phyloP scores from a whole-genome alignment of 1,140 invertebrate genomes.

The Triops longicaudatus region DNA sequence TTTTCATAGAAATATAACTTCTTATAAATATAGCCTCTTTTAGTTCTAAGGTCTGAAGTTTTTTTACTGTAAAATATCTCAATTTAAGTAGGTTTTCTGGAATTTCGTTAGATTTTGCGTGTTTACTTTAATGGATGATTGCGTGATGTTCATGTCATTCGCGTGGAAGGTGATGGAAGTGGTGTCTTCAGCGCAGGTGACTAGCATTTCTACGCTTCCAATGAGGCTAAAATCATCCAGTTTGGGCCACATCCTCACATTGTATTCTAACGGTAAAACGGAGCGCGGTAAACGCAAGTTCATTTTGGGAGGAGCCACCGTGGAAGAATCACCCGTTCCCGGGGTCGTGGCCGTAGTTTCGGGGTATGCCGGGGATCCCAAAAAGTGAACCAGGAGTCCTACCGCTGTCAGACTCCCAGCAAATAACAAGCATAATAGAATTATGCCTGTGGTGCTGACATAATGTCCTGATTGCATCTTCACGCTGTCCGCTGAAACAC shows the following conservation, averaged over 20 bases:
- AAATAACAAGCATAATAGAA: background rate
- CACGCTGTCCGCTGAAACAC: background rate
- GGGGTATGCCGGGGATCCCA: background rate
- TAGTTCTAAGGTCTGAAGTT: too few relatives aligned
- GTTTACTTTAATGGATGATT: background rate
- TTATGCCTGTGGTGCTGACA: background rate
- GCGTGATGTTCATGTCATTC: constrained; percentile 25
- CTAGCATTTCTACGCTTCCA: constrained; percentile 14
- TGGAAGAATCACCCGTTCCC: background rate
- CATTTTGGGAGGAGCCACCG: background rate
- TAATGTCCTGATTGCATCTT: background rate
- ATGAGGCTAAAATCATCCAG: constrained; percentile 20
- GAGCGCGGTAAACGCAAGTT: constrained; percentile 20
- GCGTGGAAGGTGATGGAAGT: constrained; percentile 21
- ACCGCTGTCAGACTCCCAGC: background rate
- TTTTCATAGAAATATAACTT: too few relatives aligned
- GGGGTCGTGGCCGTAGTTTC: background rate
- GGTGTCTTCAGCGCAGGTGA: constrained; percentile 20
- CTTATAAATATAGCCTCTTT: too few relatives aligned
- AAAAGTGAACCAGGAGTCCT: background rate
- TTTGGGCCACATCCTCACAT: constrained; percentile 22
- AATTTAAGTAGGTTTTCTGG: too few relatives aligned
- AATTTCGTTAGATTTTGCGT: background rate
- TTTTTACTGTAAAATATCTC: too few relatives aligned
- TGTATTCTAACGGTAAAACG: constrained; percentile 19